Evolutionary conservation across 2,113 vertebrate genomes (phyloP).

Genomic region (Anhinga anhinga): DNA sequence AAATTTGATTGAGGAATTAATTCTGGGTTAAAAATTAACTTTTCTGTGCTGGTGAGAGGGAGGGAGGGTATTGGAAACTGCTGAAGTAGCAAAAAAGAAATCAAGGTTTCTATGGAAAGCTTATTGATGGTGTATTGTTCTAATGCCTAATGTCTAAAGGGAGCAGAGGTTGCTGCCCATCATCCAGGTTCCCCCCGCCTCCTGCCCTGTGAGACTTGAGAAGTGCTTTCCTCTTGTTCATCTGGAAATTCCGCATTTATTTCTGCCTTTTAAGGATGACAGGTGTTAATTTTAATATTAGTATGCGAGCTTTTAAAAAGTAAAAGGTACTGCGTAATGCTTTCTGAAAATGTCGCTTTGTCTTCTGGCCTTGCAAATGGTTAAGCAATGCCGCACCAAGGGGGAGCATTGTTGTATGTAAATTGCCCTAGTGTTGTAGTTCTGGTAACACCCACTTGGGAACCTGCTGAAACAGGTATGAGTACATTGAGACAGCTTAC

Average conservation of each 20-base stretch:
- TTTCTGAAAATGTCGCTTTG: not conserved
- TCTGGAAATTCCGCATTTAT: not conserved
- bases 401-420: not conserved
- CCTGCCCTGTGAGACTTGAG: not conserved
- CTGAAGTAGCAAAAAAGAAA: not conserved
- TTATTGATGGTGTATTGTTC: not conserved
- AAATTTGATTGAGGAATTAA: not conserved
- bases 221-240: not conserved
- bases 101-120: not conserved
- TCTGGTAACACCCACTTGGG: not conserved
- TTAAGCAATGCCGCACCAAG: not conserved
- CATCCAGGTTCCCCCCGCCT: not conserved
- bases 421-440: not conserved
- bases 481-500: not conserved
- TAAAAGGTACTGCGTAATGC: not conserved
- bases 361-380: not conserved
- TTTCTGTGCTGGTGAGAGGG: not conserved
- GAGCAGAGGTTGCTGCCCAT: not conserved
- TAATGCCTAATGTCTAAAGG: not conserved
- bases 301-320: not conserved
- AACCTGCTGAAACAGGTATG: constrained; percentile 23
- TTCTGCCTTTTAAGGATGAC: not conserved
- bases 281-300: not conserved
- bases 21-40: not conserved
- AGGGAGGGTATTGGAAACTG: not conserved